Base-by-base conservation (phyloP, 2,888 invertebrate species). In the Axea sp. region DNA sequence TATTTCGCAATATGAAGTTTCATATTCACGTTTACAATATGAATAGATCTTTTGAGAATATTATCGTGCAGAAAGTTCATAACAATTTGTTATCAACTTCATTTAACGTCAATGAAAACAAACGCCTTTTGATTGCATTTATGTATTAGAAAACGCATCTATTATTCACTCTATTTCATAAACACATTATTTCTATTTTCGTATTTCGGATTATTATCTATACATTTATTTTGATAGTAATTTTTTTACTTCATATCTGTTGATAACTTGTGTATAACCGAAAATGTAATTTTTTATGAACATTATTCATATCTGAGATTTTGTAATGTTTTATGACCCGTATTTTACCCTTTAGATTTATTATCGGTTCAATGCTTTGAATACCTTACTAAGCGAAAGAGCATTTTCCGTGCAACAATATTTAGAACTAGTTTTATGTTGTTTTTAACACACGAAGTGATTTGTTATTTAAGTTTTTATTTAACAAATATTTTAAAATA, bases 241-340 rank as follows among this genome's bases (percentile, higher is more conserved):
- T 14, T 31, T 30, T 22, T 17, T 33, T 24, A 3, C 17, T 8
- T 7, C 3, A 9, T 62, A 62, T 62, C 39, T 31, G n/a, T 8
- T 11, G 47, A 55, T 45, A 67, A 55, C 26, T 33, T 17, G 12
- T 15, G 4, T 12, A 22, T 53, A 41, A 47, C 57, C 71, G 35
- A 64, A 72, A 64, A 55, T 49, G 12, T 37, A n/a, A 22, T 59
- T 53, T 8, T 59, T 17, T 8, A 37, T 31, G 64, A 68, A 45
- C 43, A 60, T 49, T 62, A 68, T 80, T 30, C 28, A 39, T 84
- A 83, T 82, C 83, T 68, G 69, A n/a, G 45, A 79, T 81, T 81
- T 81, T 80, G 83, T 80, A 80, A 81, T 72, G 73, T 64, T 76
- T 76, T 71, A 43, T 69, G 76, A 77, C 75, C 74, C 72, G 39